Evolutionary conservation across 2,113 vertebrate species (phyloP).

Genomic region (Eulemur rufifrons): DNA sequence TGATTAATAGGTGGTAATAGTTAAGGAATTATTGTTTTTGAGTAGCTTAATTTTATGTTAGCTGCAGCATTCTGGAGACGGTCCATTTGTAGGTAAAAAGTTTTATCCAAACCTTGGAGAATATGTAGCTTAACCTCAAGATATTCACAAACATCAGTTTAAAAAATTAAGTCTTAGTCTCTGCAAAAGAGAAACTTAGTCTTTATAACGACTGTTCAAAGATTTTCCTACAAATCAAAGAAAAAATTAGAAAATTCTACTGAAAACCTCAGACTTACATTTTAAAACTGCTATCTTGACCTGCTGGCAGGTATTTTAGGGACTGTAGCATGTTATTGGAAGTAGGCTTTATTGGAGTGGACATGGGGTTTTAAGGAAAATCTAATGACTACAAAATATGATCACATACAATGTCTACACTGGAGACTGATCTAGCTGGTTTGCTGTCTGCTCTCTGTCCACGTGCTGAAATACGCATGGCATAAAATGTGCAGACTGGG

Average conservation of each 20-base stretch:
- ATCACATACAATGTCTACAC: neutral
- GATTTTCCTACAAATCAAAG: neutral
- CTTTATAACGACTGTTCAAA: neutral
- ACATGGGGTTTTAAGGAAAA: neutral
- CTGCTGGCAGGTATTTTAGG: neutral
- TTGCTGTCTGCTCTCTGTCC: neutral
- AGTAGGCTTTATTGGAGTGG: neutral
- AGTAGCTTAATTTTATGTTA: neutral
- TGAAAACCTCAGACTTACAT: neutral
- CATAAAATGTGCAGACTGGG: neutral
- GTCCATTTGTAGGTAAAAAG: neutral
- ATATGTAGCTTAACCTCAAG: neutral
- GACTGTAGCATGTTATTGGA: neutral
- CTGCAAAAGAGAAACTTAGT: neutral
- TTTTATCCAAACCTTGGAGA: neutral
- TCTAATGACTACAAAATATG: too few relatives aligned
- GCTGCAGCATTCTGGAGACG: neutral
- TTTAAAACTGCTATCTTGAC: neutral
- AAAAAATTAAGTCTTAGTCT: slow-evolving; percentile 6
- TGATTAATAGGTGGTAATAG: neutral
- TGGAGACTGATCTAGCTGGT: neutral
- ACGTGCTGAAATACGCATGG: neutral
- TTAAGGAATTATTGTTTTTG: neutral
- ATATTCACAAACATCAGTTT: neutral
- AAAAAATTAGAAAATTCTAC: neutral